Conservation (phyloP, 2,797 vertebrate species). For the Sphenopsis melanotis region DNA sequence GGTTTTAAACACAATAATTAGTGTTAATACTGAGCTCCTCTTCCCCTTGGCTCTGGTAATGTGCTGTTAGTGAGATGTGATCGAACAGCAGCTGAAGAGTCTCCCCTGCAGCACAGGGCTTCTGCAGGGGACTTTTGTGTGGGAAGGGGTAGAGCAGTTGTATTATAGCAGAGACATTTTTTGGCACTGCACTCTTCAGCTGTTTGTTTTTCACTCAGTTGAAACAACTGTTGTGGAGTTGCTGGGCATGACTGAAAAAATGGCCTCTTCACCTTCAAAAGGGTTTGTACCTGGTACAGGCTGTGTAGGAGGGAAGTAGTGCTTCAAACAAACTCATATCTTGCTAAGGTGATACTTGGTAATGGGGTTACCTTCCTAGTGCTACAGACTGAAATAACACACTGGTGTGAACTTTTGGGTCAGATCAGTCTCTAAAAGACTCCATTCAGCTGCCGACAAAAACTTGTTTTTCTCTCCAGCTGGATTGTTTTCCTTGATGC, state of each 20-base stretch:
- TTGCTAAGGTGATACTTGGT: not conserved
- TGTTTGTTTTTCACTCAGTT: not conserved
- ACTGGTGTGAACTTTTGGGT: not conserved
- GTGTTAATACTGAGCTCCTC: not conserved
- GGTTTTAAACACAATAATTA: conserved; percentile 13
- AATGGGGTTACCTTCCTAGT: not conserved
- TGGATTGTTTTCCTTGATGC: not conserved
- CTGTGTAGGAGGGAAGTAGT: not conserved
- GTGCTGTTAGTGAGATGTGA: not conserved
- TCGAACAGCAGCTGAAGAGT: not conserved
- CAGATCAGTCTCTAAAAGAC: not conserved
- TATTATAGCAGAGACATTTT: not conserved
- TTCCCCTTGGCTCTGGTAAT: not conserved
- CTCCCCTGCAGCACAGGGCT: not conserved
- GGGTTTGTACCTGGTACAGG: fast-evolving
- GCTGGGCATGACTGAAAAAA: not conserved
- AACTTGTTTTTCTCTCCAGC: not conserved
- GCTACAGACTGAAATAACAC: not conserved
- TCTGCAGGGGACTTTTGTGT: not conserved
- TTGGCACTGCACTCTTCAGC: not conserved
- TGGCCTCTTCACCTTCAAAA: not conserved
- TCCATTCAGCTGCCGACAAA: not conserved
- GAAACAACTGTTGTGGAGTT: not conserved
- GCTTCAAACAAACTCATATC: not conserved
- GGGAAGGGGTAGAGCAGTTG: not conserved